Percentiles rank a stretch among this genome's conserved stretches.
phyloP scores from a whole-genome alignment of 37 sponge, comb jelly and placozoan species.

The Bolinopsis microptera region DNA sequence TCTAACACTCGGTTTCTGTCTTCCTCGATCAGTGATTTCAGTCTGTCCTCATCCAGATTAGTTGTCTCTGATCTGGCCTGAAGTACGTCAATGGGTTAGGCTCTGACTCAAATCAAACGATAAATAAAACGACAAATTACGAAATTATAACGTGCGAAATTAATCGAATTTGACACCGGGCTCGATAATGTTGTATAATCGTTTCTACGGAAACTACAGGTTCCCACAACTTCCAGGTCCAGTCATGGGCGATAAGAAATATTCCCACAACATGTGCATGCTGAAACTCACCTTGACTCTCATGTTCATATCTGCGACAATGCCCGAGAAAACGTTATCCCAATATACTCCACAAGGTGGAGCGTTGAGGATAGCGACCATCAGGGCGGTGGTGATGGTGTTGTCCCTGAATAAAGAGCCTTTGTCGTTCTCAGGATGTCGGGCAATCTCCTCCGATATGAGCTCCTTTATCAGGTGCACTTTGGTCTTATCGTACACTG shows the following conservation, averaged over 20 bases:
- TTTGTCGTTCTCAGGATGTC: constrained; percentile 27
- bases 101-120: neutral
- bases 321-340: neutral
- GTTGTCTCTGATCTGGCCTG: constrained; percentile 10
- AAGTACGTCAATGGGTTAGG: neutral
- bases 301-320: neutral
- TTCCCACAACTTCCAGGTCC: neutral
- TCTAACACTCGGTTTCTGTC: neutral
- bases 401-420: constrained; percentile 37
- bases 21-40: neutral
- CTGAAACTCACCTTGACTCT: neutral
- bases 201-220: neutral
- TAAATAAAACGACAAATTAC: neutral
- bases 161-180: neutral
- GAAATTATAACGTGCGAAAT: neutral
- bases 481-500: constrained; percentile 21
- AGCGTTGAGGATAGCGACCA: neutral
- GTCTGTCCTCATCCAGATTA: neutral
- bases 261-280: no score
- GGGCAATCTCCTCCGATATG: constrained; percentile 18
- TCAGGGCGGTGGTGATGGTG: constrained; percentile 56
- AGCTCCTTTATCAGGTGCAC: constrained; percentile 58
- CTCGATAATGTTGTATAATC: neutral
- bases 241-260: no score
- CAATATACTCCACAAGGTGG: neutral